phyloP scores from a whole-genome alignment of 2,113 vertebrate species.

The Ciconia stormi region DNA sequence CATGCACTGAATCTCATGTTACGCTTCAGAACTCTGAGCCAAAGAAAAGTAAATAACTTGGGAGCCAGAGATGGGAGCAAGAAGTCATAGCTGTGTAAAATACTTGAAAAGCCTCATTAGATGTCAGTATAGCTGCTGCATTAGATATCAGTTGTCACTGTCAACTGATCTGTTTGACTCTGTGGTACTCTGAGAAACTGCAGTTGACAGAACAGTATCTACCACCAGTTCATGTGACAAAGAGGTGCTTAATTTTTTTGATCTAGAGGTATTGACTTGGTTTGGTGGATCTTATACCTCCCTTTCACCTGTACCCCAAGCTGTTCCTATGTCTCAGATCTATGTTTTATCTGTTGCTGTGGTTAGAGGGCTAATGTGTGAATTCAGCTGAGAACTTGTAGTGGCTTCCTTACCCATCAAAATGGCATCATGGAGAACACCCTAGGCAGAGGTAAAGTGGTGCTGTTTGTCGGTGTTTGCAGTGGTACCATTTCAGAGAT shows the following conservation, averaged over 20 bases:
- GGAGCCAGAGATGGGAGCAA: not conserved
- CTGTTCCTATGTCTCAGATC: not conserved
- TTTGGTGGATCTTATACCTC: not conserved
- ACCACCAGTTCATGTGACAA: not conserved
- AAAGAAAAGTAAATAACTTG: conserved; percentile 13
- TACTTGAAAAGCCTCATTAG: conserved; percentile 7
- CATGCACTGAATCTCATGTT: not conserved
- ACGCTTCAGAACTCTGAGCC: not conserved
- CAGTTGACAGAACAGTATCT: not conserved
- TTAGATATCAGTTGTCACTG: not conserved
- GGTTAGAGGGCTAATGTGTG: not conserved
- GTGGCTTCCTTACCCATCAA: not conserved
- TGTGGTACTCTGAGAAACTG: not conserved
- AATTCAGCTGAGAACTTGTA: not conserved
- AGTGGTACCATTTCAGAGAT: not conserved
- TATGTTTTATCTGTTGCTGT: not conserved
- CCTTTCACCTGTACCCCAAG: not conserved
- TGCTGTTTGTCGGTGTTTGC: not conserved
- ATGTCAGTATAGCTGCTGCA: not conserved
- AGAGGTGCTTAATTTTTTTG: not conserved
- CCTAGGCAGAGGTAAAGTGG: not conserved
- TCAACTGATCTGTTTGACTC: not conserved
- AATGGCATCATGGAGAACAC: not conserved
- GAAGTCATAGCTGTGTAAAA: not conserved
- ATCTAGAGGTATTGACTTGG: not conserved